Base-by-base conservation (phyloP, 2,888 invertebrate genomes). In the Aphidius colemani region DNA sequence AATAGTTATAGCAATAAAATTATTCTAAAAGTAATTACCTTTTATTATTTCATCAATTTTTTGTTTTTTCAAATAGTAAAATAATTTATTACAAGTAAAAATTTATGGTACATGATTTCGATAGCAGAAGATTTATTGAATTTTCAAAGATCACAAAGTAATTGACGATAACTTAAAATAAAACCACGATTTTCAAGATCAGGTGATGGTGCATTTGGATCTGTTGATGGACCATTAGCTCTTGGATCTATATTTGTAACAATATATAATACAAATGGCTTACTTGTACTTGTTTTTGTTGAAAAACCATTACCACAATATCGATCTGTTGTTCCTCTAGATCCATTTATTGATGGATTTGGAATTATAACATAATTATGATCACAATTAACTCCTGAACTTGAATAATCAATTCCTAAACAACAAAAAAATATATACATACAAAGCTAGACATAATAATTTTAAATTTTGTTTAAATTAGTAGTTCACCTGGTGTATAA, bases 181-280 rank as follows among this genome's bases (percentile, higher is more conserved):
- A 93, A 94, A 11, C 94, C 94, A 66, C 90, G 83, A 80, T 93
- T 93, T 41, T 88, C 89, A 65, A 88, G 85, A 74, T 93, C 92
- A 18, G 45, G 48, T 40, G 50, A 13, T 58, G 45, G 45, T 1
- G 83, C 83, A 4, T 65, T 40, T 78, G 91, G 91, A 10, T 55
- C 49, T 7, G 63, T 7, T 6, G 64, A 39, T 45, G 18, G n/a
- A 5, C 30, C 30, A 41, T 53, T 49, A 55, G 59, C 64, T 9
- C 69, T 67, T 77, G 90, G 90, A 71, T 87, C 84, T 0, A 71
- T 86, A 76, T 90, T 84, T 0, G 91, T 91, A 3, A 90, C 88
- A 5, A 90, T 89, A 67, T 89, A 90, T 60, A 94, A 76, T 0
- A 91, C 89, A 80, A 92, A 93, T 0, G 93, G 93, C 69, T 87